These are phyloP conservation scores for Stegophylla sp. DNA, from an alignment of 2,888 invertebrate genomes.

Conservation along the genomic window DNA sequence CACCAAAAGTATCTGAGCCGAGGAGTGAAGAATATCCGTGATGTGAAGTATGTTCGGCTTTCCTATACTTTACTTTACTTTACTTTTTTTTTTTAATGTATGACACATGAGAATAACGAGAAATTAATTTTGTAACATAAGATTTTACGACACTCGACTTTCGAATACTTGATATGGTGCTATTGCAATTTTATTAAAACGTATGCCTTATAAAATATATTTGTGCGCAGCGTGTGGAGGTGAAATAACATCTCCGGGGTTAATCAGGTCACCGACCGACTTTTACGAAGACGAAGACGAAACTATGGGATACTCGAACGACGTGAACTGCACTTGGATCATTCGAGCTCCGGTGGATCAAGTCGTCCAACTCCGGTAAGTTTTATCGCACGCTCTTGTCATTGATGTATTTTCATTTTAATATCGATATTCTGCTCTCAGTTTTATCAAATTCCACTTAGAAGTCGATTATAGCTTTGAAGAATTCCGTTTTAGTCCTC, in stretches of 20 bases:
- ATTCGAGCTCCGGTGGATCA: slow-evolving; percentile 60
- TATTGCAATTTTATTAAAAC: too few relatives aligned
- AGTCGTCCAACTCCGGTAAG: slow-evolving; percentile 26
- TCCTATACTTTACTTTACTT: too few relatives aligned
- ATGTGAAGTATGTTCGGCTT: too few relatives aligned
- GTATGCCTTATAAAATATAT: too few relatives aligned
- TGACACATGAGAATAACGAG: too few relatives aligned
- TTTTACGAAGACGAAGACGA: background rate
- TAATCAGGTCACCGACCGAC: background rate
- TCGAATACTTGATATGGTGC: too few relatives aligned
- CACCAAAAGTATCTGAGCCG: too few relatives aligned
- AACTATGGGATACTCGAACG: background rate
- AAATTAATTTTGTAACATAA: too few relatives aligned
- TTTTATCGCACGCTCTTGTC: background rate
- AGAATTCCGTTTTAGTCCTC: too few relatives aligned
- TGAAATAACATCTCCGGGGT: slow-evolving; percentile 10
- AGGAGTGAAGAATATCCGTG: too few relatives aligned
- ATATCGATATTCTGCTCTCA: background rate
- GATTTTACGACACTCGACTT: too few relatives aligned
- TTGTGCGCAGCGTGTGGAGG: slow-evolving; percentile 62
- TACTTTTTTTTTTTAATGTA: too few relatives aligned
- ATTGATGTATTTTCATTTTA: background rate
- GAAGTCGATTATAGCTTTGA: background rate
- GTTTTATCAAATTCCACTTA: slow-evolving; percentile 29
- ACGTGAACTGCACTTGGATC: slow-evolving; percentile 32